phyloP scores from a whole-genome alignment of 2,888 invertebrate species.

The Coleophora deauratella region DNA sequence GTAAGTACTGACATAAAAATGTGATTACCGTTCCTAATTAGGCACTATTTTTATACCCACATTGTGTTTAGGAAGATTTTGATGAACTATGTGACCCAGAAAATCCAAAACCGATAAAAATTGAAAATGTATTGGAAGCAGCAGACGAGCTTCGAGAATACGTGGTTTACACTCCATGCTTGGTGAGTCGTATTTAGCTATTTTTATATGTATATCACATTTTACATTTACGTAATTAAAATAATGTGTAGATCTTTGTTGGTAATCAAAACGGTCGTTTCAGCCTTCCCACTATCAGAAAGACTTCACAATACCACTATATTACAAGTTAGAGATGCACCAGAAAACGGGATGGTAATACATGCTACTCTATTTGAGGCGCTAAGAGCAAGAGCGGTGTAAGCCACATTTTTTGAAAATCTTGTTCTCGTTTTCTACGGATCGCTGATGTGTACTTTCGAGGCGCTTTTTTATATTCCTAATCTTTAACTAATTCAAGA shows the following conservation, averaged over 20 bases:
- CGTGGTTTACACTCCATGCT: conserved; percentile 37
- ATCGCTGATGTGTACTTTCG: too few relatives aligned
- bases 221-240: not conserved
- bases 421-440: too few relatives aligned
- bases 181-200: conserved; percentile 28
- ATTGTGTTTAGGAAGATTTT: conserved; percentile 44
- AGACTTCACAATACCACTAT: conserved; percentile 22
- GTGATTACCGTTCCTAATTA: too few relatives aligned
- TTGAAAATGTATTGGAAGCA: conserved; percentile 40
- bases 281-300: conserved; percentile 28
- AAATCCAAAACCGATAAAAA: conserved; percentile 39
- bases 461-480: too few relatives aligned
- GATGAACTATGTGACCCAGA: conserved; percentile 58
- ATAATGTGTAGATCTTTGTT: too few relatives aligned
- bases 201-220: not conserved
- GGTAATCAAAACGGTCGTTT: conserved; percentile 1
- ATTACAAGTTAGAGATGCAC: conserved; percentile 23
- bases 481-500: too few relatives aligned
- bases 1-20: too few relatives aligned
- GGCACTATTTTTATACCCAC: too few relatives aligned
- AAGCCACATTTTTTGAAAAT: too few relatives aligned
- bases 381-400: too few relatives aligned
- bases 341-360: conserved; percentile 23
- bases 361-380: too few relatives aligned
- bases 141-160: conserved; percentile 25